phyloP scores from a whole-genome alignment of 2,797 vertebrate species.

The Halcyon chelicuti region DNA sequence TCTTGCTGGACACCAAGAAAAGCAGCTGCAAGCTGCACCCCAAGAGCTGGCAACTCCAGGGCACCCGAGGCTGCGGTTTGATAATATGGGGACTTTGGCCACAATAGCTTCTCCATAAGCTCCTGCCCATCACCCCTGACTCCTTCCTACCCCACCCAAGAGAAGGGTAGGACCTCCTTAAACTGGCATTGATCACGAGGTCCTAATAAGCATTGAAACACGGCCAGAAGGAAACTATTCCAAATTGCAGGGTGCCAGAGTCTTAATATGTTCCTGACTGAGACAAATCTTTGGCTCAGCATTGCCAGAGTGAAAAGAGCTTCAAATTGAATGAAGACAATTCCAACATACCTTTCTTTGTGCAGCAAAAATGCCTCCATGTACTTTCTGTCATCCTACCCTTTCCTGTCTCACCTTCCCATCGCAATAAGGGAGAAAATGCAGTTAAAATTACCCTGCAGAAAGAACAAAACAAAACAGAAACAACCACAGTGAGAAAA shows the following conservation, averaged over 20 bases:
- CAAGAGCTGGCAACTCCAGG: background rate
- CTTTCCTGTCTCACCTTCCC: background rate
- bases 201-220: background rate
- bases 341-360: background rate
- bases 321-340: background rate
- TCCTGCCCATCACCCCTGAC: background rate
- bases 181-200: background rate
- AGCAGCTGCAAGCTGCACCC: background rate
- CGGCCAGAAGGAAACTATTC: background rate
- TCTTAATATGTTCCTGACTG: slow-evolving; percentile 29
- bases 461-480: background rate
- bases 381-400: background rate
- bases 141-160: background rate
- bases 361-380: background rate
- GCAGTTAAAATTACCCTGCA: background rate
- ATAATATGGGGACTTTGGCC: background rate
- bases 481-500: background rate
- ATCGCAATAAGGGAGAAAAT: background rate
- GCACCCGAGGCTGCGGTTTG: background rate
- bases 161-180: background rate
- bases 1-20: background rate
- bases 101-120: background rate
- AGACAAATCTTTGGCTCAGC: slow-evolving; percentile 10
- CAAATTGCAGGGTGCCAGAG: background rate
- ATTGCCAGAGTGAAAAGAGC: slow-evolving; percentile 2